Base-by-base conservation (phyloP, 2,888 invertebrate genomes). In the Tortricodes alternella region DNA sequence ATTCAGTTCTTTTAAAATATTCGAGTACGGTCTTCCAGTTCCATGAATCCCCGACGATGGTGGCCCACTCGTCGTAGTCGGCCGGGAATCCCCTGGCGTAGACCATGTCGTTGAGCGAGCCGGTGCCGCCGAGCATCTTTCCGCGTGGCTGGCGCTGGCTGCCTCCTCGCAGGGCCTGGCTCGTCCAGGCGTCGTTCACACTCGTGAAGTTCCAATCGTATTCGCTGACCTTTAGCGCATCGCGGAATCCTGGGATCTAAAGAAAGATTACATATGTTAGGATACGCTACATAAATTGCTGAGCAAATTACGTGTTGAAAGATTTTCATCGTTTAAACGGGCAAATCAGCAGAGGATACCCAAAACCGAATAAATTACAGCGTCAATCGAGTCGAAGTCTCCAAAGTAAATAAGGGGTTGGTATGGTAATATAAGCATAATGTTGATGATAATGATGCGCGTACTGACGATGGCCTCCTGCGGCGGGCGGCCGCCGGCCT, bases 201-300 rank as follows among this genome's bases (percentile, higher is more conserved):
- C 83, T 79, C 0, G 82, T 85, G 53, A 85, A 85, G 59, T 87
- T 86, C 89, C 89, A 89, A 53, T 89, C 88, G 48, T 78, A 83
- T 0, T 52, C 53, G 29, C 80, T 77, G 8, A 60, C 59, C 64
- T 78, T 78, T 5, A 89, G 52, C 1, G 37, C 16, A 35, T 68
- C 27, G 32, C 69, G 72, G 49, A 80, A 81, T 0, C 75, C 82
- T 19, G 89, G 88, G 34, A 89, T 68, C 88, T 89, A 65, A 1
- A 62, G 60, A 50, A 41, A 56, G n/a, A 13, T 16, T 8, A 24
- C 24, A 24, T 13, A 1, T 21, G 0, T 8, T 29, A 5, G 5
- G 9, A 0, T 29, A 9, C 5, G 2, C 37, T 13, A 2, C 1
- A 9, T 21, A 23, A 9, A 15, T 9, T 21, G 3, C 3, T 9